phyloP scores from a whole-genome alignment of 2,113 vertebrate species.

The Ctenodactylus gundi region DNA sequence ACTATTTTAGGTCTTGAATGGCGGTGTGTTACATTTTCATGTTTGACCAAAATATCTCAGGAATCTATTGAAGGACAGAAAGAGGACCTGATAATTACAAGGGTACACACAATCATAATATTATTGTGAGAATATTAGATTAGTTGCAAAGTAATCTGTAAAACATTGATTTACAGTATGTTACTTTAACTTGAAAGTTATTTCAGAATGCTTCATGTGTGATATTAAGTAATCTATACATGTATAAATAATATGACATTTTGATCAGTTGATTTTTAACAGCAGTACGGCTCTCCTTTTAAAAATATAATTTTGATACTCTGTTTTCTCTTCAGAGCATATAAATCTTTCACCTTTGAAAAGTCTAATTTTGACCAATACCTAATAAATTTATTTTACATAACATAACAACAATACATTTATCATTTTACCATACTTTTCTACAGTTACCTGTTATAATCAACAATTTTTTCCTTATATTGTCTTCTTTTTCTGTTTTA shows the following conservation, averaged over 20 bases:
- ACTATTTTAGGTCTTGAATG: not conserved
- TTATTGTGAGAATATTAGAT: not conserved
- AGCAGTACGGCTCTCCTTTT: not conserved
- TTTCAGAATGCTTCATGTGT: not conserved
- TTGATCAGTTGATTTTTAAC: not conserved
- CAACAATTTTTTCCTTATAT: not conserved
- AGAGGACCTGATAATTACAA: not conserved
- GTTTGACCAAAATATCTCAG: not conserved
- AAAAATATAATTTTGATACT: not conserved
- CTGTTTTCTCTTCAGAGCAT: too few species aligned
- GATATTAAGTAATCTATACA: not conserved
- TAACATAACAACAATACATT: not conserved
- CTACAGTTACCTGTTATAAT: not conserved
- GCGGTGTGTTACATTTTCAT: not conserved
- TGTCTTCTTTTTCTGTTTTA: not conserved
- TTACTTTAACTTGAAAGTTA: not conserved
- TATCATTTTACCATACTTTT: not conserved
- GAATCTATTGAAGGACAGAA: not conserved
- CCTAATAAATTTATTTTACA: not conserved
- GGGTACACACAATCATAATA: too few species aligned
- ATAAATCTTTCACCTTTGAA: not conserved
- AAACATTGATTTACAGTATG: slow-evolving; percentile 14
- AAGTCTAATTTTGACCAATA: not conserved
- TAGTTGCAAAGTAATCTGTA: not conserved
- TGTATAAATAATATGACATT: not conserved